Evolutionary conservation across 2,113 vertebrate genomes (phyloP).

Genomic region (Clarias macrocephalus): DNA sequence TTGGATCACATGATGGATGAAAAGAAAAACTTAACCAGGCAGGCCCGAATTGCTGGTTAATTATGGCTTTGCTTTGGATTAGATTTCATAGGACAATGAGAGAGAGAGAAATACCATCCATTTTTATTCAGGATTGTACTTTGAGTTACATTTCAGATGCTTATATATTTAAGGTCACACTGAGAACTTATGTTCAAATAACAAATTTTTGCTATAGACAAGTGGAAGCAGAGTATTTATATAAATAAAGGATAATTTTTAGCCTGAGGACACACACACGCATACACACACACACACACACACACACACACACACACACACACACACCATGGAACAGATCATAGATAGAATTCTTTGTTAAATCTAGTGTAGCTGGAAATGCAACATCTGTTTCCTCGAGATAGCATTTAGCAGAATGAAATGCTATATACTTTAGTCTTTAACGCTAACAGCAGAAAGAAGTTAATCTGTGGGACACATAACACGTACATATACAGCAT

Average conservation of each 20-base stretch:
- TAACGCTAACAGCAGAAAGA: slow-evolving; percentile 19
- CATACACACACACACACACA: not conserved
- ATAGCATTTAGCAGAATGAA: slow-evolving; percentile 30
- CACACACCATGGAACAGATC: not conserved
- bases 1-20: slow-evolving; percentile 15
- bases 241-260: slow-evolving; percentile 34
- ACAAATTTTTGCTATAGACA: slow-evolving; percentile 14
- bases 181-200: slow-evolving; percentile 28
- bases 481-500: slow-evolving; percentile 24
- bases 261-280: slow-evolving; percentile 10
- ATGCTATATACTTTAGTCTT: not conserved
- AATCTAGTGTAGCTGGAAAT: slow-evolving; percentile 13
- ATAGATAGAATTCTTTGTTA: not conserved
- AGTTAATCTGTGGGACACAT: not conserved
- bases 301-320: not conserved
- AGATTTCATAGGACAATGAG: slow-evolving; percentile 25
- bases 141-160: not conserved
- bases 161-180: not conserved
- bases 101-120: not conserved
- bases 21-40: slow-evolving; percentile 21
- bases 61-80: slow-evolving; percentile 18
- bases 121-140: slow-evolving; percentile 29
- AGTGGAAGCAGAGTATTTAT: slow-evolving; percentile 29
- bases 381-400: slow-evolving; percentile 23
- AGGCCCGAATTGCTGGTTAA: not conserved